Percentiles rank a stretch among this genome's conserved stretches.
These are phyloP conservation scores for Nesoenas mayeri DNA, from an alignment of 2,113 vertebrate species.

Conservation along the genomic window DNA sequence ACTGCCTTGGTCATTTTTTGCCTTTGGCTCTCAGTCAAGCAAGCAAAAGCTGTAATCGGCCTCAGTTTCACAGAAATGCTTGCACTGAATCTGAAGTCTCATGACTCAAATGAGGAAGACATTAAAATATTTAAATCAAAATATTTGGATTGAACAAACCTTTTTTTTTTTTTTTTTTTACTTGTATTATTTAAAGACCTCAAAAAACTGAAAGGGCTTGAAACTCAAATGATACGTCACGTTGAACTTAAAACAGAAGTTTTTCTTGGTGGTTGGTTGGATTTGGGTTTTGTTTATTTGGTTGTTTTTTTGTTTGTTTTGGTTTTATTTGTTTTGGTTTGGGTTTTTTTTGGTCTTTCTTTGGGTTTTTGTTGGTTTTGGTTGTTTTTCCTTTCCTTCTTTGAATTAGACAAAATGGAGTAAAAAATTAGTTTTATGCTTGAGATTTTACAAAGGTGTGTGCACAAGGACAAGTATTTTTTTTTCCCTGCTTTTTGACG, in stretches of 20 bases:
- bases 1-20: not conserved
- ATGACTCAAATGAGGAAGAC: not conserved
- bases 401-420: not conserved
- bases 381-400: not conserved
- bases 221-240: not conserved
- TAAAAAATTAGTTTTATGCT: not conserved
- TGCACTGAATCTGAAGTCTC: not conserved
- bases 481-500: not conserved
- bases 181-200: not conserved
- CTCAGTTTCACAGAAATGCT: not conserved
- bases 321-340: too few relatives aligned
- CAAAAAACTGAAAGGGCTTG: not conserved
- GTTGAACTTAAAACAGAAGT: not conserved
- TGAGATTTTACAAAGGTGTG: not conserved
- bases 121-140: not conserved
- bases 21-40: not conserved
- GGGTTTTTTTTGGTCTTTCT: too few relatives aligned
- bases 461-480: not conserved
- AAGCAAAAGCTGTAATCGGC: not conserved
- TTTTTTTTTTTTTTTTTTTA: not conserved
- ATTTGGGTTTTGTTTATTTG: not conserved
- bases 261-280: not conserved
- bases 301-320: too few relatives aligned
- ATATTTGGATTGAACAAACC: not conserved
- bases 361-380: too few relatives aligned